Evolutionary conservation across 2,888 invertebrate genomes (phyloP).

Genomic region (Tenthredo scrophulariae): DNA sequence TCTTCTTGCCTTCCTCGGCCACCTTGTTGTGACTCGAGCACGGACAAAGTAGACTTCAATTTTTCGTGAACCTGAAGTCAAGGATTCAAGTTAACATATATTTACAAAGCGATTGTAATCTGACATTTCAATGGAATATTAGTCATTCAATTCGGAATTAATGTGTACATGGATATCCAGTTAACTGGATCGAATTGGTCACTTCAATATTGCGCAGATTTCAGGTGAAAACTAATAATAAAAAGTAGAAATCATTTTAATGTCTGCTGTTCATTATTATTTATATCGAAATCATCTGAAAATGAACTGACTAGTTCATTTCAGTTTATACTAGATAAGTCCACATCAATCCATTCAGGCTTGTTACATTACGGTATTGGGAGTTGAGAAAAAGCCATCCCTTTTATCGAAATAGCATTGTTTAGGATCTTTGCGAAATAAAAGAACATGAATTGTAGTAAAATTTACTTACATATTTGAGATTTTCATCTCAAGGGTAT

Average conservation of each 20-base stretch:
- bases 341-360: no score
- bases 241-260: neutral
- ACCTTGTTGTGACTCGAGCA: conserved; percentile 72
- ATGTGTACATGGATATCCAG: neutral
- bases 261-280: neutral
- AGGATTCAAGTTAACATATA: conserved; percentile 11
- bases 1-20: conserved; percentile 71
- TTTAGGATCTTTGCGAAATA: no score
- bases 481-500: no score
- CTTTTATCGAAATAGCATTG: no score
- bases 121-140: neutral
- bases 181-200: neutral
- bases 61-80: conserved; percentile 73
- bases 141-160: neutral
- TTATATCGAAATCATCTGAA: neutral
- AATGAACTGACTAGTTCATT: no score
- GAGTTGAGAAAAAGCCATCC: no score
- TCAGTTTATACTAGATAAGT: no score
- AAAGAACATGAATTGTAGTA: no score
- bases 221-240: neutral
- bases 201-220: neutral
- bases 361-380: no score
- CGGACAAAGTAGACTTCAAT: conserved; percentile 72
- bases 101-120: neutral
- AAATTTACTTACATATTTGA: no score